Evolutionary conservation across 2,797 vertebrate genomes (phyloP).

Genomic region (Thamnophis elegans): DNA sequence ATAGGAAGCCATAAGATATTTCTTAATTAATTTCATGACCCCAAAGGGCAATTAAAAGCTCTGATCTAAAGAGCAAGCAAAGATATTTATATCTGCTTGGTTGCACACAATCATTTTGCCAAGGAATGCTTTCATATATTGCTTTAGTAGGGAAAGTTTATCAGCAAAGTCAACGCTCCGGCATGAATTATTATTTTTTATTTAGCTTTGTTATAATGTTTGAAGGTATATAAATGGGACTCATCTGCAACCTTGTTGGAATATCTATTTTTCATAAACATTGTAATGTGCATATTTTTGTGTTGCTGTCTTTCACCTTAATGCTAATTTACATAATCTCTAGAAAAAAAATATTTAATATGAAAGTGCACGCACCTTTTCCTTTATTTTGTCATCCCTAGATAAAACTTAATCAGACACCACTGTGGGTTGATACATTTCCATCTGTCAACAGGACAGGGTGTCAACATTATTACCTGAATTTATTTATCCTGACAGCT

Average conservation of each 20-base stretch:
- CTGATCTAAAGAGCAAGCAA: slow-evolving; percentile 48
- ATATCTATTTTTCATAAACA: not conserved
- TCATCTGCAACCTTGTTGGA: not conserved
- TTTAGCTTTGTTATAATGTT: not conserved
- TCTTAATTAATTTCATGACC: slow-evolving; percentile 65
- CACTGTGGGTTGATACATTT: slow-evolving; percentile 61
- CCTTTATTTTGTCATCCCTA: not conserved
- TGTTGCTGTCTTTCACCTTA: not conserved
- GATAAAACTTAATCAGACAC: slow-evolving; percentile 36
- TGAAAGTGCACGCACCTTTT: not conserved
- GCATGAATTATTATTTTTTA: not conserved
- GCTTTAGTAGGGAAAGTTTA: not conserved
- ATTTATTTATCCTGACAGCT: slow-evolving; percentile 54
- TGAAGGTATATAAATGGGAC: not conserved
- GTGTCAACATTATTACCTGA: slow-evolving; percentile 61
- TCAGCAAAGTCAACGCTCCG: not conserved
- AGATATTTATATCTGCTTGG: slow-evolving; percentile 64
- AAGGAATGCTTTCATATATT: slow-evolving; percentile 5
- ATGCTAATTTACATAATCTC: not conserved
- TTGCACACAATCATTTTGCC: slow-evolving; percentile 46
- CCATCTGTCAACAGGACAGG: slow-evolving; percentile 58
- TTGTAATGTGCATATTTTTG: not conserved
- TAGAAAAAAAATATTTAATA: not conserved
- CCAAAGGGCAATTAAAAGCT: slow-evolving; percentile 61
- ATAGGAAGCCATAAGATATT: slow-evolving; percentile 45